phyloP scores from a whole-genome alignment of 2,888 invertebrate genomes.

The Nematopogon swammerdamellus region DNA sequence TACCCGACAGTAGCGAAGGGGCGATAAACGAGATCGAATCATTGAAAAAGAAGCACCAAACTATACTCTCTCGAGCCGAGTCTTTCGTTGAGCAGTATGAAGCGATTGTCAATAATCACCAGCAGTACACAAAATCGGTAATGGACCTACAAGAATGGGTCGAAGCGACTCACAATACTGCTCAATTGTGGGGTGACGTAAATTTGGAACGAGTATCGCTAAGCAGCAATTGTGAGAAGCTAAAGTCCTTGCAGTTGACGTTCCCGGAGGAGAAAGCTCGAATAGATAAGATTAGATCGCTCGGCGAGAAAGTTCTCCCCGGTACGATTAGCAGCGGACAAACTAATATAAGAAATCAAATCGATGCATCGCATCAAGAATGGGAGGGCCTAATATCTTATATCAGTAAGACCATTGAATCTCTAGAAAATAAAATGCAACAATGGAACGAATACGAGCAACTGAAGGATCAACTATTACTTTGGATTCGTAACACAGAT shows the following conservation, averaged over 20 bases:
- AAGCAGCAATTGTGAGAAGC: constrained; percentile 81
- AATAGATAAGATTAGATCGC: constrained; percentile 71
- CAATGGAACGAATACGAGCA: constrained; percentile 92
- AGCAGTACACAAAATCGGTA: constrained; percentile 83
- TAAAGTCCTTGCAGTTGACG: constrained; percentile 74
- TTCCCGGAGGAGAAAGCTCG: constrained; percentile 84
- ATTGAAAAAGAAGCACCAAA: constrained; percentile 69
- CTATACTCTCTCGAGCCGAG: constrained; percentile 67
- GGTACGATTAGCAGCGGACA: constrained; percentile 82
- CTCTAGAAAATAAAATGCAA: constrained; percentile 77
- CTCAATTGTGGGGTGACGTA: constrained; percentile 78
- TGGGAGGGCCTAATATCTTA: constrained; percentile 81
- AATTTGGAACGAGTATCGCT: constrained; percentile 81
- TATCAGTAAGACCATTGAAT: constrained; percentile 73
- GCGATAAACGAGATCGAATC: constrained; percentile 68
- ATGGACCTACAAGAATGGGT: constrained; percentile 86
- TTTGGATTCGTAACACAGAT: constrained; percentile 88
- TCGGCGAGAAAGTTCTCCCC: constrained; percentile 89
- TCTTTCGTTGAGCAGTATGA: constrained; percentile 82
- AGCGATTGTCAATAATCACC: constrained; percentile 83
- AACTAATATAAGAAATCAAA: constrained; percentile 80
- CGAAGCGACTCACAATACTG: constrained; percentile 77
- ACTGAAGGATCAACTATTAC: constrained; percentile 77
- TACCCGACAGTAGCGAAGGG: constrained; percentile 75
- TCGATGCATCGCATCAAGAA: constrained; percentile 85